These are phyloP conservation scores for Cladopsammia gracilis DNA, from an alignment of 64 coral and sea anemone species.

Conservation along the genomic window DNA sequence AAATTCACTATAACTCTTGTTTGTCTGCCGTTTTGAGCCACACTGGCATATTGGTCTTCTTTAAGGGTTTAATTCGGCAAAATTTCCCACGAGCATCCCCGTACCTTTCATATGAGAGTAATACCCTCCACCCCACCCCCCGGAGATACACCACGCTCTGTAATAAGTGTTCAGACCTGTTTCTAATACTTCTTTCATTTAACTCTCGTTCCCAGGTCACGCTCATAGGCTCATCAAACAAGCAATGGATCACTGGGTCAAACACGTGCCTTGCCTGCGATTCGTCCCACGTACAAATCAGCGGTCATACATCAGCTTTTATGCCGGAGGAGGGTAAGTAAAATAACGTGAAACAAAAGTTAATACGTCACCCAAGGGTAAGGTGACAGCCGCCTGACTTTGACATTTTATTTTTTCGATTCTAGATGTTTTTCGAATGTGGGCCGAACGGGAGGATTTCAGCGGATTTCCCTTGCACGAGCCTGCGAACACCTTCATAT, in stretches of 20 bases:
- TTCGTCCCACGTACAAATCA: conserved; percentile 3
- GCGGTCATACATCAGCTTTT: conserved; percentile 19
- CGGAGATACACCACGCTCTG: too few relatives aligned
- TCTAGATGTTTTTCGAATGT: conserved; percentile 83
- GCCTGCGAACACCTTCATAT: conserved; percentile 69
- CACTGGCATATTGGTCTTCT: too few relatives aligned
- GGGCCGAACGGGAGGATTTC: conserved; percentile 40
- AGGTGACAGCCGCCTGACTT: background rate
- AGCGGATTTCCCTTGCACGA: conserved; percentile 85
- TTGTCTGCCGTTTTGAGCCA: too few relatives aligned
- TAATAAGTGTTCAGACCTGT: too few relatives aligned
- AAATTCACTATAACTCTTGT: too few relatives aligned
- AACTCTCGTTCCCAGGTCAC: background rate
- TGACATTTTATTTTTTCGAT: background rate
- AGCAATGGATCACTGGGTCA: conserved; percentile 4
- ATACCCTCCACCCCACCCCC: too few relatives aligned
- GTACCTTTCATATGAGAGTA: too few relatives aligned
- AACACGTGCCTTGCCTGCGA: conserved; percentile 1
- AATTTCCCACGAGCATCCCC: too few relatives aligned
- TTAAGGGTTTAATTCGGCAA: too few relatives aligned
- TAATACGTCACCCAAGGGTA: background rate
- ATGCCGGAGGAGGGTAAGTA: background rate
- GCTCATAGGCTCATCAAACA: background rate
- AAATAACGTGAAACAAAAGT: background rate
- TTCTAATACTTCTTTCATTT: too few relatives aligned